Conservation (phyloP, 2,113 vertebrate genomes). For the Boulengeromyrus knoepffleri region DNA sequence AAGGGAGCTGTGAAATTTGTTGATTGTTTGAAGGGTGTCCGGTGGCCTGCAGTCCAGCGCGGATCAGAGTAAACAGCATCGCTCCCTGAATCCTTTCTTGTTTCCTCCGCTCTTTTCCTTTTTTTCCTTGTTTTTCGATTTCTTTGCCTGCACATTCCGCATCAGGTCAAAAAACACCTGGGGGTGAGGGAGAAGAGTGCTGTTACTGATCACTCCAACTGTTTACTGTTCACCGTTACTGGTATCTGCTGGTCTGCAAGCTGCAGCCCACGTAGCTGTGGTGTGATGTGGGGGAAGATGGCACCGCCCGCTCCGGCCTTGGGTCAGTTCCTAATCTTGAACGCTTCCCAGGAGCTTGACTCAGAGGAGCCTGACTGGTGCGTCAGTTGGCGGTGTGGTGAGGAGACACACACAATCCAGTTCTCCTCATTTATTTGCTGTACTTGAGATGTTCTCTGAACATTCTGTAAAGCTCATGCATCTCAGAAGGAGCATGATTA, state of each 20-base stretch:
- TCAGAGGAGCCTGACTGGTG: not conserved
- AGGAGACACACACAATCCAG: not conserved
- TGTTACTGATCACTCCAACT: not conserved
- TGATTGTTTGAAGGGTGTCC: not conserved
- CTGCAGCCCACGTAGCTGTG: not conserved
- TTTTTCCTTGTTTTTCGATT: slow-evolving; percentile 92
- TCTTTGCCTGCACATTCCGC: slow-evolving; percentile 90
- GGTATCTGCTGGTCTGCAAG: not conserved
- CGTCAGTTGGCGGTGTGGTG: not conserved
- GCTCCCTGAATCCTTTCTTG: slow-evolving; percentile 84
- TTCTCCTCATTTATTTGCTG: not conserved
- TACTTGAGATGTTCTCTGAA: not conserved
- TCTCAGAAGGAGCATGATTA: not conserved
- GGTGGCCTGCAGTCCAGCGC: slow-evolving; percentile 18
- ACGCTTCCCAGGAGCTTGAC: not conserved
- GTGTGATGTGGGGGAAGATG: not conserved
- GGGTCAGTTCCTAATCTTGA: not conserved
- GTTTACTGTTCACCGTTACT: not conserved
- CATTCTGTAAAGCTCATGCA: not conserved
- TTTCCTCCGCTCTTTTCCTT: slow-evolving; percentile 84
- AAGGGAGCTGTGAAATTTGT: not conserved
- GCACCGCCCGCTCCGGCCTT: not conserved
- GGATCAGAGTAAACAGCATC: slow-evolving; percentile 81
- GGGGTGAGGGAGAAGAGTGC: not conserved
- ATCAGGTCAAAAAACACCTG: slow-evolving; percentile 98